Percentiles rank a stretch among this genome's conserved stretches.
Conservation (phyloP, 2,797 vertebrate species). For the Enteromius paludinosus region DNA sequence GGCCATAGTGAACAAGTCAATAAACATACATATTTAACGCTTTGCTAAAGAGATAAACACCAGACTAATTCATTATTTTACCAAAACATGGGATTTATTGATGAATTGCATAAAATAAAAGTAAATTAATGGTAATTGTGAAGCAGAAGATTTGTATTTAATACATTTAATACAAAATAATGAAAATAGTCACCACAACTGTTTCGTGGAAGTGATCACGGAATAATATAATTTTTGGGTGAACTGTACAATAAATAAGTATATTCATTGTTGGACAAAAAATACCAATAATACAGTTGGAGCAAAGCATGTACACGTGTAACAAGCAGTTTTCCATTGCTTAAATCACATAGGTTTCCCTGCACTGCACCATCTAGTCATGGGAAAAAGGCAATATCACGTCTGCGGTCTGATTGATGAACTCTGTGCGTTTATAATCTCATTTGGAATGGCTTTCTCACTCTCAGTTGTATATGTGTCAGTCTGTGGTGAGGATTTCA, state of each 20-base stretch:
- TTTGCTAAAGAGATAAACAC: neutral
- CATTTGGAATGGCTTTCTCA: conserved; percentile 77
- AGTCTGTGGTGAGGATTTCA: conserved; percentile 69
- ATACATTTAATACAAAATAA: neutral
- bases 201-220: neutral
- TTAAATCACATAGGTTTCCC: conserved; percentile 59
- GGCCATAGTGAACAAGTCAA: neutral
- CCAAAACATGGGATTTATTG: neutral
- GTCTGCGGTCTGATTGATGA: conserved; percentile 76
- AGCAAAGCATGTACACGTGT: neutral
- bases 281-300: neutral
- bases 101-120: neutral
- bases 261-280: conserved; percentile 7
- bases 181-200: neutral
- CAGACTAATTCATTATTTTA: neutral
- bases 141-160: neutral
- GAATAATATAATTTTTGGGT: neutral
- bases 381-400: conserved; percentile 72
- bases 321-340: neutral
- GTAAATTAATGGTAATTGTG: neutral
- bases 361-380: conserved; percentile 56
- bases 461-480: conserved; percentile 67
- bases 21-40: neutral
- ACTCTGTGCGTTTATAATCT: conserved; percentile 76
- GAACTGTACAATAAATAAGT: neutral